A percentile compares a stretch with the other conserved stretches of the same genome.
These are phyloP conservation scores for Cataglyphis cursor DNA, from an alignment of 2,888 invertebrate species.

Conservation along the genomic window DNA sequence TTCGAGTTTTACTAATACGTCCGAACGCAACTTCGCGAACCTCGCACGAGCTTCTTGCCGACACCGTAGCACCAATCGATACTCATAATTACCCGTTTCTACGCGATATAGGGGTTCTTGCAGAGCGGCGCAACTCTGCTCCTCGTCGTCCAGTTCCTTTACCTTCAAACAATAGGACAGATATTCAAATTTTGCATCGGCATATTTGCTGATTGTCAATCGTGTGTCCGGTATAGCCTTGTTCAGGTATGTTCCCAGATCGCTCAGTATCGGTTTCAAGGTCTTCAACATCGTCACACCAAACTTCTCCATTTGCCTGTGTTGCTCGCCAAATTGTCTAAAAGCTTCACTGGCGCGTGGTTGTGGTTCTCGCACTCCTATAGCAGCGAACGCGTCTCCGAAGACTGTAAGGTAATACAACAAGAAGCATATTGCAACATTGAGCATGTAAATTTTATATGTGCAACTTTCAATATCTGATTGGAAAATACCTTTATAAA, in stretches of 20 bases:
- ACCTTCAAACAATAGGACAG: constrained; percentile 99
- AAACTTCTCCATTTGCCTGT: constrained; percentile 96
- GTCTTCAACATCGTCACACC: constrained; percentile 96
- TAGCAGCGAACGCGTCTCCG: constrained; percentile 97
- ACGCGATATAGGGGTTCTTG: constrained; percentile 99
- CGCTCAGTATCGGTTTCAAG: constrained; percentile 96
- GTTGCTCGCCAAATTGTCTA: constrained; percentile 97
- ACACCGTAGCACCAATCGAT: constrained; percentile 97
- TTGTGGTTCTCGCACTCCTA: constrained; percentile 98
- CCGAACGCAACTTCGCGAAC: constrained; percentile 94
- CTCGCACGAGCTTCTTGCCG: constrained; percentile 96
- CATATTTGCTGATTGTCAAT: constrained; percentile 98
- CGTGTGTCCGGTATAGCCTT: constrained; percentile 99
- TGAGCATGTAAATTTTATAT: constrained; percentile 6
- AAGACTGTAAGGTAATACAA: constrained; percentile 88
- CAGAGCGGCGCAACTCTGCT: constrained; percentile 96
- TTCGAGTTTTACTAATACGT: constrained; percentile 98
- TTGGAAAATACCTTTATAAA: constrained; percentile 89
- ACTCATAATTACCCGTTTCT: constrained; percentile 99
- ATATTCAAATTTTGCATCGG: constrained; percentile 99
- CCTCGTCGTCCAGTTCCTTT: constrained; percentile 99
- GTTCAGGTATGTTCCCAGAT: constrained; percentile 98
- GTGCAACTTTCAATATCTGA: background rate
- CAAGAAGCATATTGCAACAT: too few species aligned
- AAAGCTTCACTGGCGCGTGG: constrained; percentile 98